These are phyloP conservation scores for Bombus confusus DNA, from an alignment of 1,140 invertebrate species.

Conservation along the genomic window DNA sequence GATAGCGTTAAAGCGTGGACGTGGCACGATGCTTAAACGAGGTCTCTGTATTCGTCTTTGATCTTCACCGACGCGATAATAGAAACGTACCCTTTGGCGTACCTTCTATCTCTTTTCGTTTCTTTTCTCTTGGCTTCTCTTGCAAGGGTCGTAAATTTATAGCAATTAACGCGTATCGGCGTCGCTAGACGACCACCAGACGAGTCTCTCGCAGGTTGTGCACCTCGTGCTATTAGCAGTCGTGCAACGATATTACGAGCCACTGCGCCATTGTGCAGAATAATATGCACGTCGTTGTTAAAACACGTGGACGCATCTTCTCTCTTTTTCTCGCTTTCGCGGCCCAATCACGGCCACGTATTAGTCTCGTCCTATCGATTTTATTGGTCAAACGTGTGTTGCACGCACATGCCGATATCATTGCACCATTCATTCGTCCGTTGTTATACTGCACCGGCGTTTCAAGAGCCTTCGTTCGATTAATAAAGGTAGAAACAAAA, in stretches of 20 bases:
- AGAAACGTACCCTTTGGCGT: neutral
- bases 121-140: too few relatives aligned
- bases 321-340: neutral
- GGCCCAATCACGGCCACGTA: neutral
- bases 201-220: constrained; percentile 25
- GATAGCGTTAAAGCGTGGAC: neutral
- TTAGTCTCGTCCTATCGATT: constrained; percentile 41
- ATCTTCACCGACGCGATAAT: constrained; percentile 12
- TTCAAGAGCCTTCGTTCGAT: neutral
- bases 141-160: constrained; percentile 29
- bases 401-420: neutral
- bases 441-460: neutral
- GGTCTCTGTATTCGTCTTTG: neutral
- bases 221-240: constrained; percentile 40
- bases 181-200: constrained; percentile 41
- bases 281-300: constrained; percentile 24
- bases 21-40: neutral
- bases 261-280: constrained; percentile 33
- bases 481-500: neutral
- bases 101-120: neutral
- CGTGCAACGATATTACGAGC: constrained; percentile 38
- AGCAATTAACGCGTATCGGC: constrained; percentile 38
- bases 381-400: constrained; percentile 30
- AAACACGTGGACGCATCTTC: constrained; percentile 29
- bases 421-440: neutral